Evolutionary conservation across 2,113 vertebrate species (phyloP).

Genomic region (Cathartes aura): DNA sequence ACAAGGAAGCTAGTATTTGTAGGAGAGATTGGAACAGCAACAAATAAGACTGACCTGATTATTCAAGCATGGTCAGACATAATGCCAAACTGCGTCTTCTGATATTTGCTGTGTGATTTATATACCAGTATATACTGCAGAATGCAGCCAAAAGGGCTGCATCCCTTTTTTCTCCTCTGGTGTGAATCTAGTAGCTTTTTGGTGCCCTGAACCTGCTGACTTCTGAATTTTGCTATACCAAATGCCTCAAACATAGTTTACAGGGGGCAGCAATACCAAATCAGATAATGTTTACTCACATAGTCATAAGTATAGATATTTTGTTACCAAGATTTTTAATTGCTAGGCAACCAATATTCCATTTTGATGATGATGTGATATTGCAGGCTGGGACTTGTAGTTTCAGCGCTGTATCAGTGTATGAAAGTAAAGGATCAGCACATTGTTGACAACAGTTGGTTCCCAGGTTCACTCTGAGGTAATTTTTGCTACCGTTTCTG

Average conservation of each 20-base stretch:
- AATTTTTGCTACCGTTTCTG: not conserved
- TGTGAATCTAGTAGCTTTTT: not conserved
- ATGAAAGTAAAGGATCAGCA: not conserved
- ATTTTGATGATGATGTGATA: not conserved
- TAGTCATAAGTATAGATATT: not conserved
- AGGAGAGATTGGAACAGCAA: conserved; percentile 16
- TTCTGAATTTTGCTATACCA: not conserved
- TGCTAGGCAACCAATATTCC: not conserved
- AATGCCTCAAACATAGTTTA: not conserved
- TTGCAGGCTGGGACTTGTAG: not conserved
- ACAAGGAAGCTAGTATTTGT: conserved; percentile 37
- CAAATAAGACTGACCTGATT: conserved; percentile 45
- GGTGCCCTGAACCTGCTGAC: not conserved
- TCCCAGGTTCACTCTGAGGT: not conserved
- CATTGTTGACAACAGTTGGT: not conserved
- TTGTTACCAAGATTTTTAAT: not conserved
- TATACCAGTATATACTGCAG: not conserved
- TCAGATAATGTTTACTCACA: not conserved
- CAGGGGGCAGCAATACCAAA: not conserved
- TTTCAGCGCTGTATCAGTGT: not conserved
- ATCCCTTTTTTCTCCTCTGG: not conserved
- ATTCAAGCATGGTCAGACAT: not conserved
- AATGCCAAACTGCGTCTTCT: not conserved
- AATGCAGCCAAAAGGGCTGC: not conserved
- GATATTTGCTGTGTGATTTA: not conserved